Conservation (phyloP, 2,797 vertebrate species). For the Myotis pilosus region DNA sequence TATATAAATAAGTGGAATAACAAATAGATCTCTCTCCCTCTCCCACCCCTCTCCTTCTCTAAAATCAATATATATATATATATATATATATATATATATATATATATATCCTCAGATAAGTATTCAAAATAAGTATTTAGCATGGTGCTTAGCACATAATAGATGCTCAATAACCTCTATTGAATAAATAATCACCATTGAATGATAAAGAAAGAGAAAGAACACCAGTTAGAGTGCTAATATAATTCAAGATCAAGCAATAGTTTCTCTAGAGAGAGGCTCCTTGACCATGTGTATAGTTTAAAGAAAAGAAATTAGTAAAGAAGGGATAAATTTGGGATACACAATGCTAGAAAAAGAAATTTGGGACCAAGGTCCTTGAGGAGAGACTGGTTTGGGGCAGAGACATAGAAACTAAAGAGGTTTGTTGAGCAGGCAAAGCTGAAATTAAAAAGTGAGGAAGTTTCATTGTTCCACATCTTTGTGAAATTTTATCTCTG, state of each 20-base stretch:
- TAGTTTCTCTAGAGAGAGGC: neutral
- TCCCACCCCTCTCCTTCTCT: too few relatives aligned
- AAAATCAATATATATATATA: too few relatives aligned
- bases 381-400: neutral
- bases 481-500: neutral
- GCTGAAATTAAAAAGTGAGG: neutral
- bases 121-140: neutral
- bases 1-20: too few relatives aligned
- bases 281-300: neutral
- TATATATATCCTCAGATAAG: neutral
- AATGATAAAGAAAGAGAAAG: neutral
- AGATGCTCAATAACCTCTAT: neutral
- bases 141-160: neutral
- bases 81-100: too few relatives aligned
- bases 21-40: too few relatives aligned
- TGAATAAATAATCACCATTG: neutral
- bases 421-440: neutral
- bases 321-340: neutral
- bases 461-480: neutral
- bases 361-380: too few relatives aligned
- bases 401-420: neutral
- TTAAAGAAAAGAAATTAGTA: neutral
- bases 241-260: neutral
- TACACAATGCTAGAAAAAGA: neutral
- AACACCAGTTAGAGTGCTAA: neutral